Evolutionary conservation across 64 coral and sea anemone genomes (phyloP), one percentile per base, ranked within the genome.

Genomic region (Hydrozoanthus tunicans): DNA sequence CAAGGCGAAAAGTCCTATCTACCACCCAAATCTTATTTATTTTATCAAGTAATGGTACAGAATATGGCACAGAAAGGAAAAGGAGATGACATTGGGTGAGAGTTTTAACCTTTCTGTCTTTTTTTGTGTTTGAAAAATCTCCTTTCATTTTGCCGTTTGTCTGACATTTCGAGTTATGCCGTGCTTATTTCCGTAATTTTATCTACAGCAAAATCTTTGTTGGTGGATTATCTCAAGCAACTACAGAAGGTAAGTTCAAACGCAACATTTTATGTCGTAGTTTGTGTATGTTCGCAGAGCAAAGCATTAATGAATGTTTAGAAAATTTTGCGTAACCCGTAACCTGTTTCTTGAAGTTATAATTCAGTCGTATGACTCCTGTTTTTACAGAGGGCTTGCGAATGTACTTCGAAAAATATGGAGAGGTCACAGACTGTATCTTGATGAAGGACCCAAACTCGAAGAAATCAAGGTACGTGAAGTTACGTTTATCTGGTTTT

Each of bases 21-120:
- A 58, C 14, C 8, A 58, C 20, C 17, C 20, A 43, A 26, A 32
- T 26, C 60, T 73, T 73, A 60, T 15, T 53, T 17, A 5, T 60
- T 88, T 59, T 72, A 69, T 59, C n/a, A 57, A 56, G 83, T 43
- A 74, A 74, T 74, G 69, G 84, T 74, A 15, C 84, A 88, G 23
- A 88, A 59, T 3, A 88, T 88, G 84, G 67, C 53, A 43, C 54
- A 59, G 24, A 88, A 58, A 88, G 84, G 84, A 88, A 88, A 91
- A 93, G 95, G 95, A 76, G 95, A 96, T 86, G 95, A 96, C 12
- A 93, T 96, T 24, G 95, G 95, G 95, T 96, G 71, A 82, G 95
- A 27, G 77, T 5, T 73, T 15, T 88, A 7, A 13, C 27, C 5
- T 73, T 92, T 92, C 66, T 53, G 26, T 52, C 0, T 3, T 82